Conservation (phyloP, 2,888 invertebrate species). For the Xanthia togata region DNA sequence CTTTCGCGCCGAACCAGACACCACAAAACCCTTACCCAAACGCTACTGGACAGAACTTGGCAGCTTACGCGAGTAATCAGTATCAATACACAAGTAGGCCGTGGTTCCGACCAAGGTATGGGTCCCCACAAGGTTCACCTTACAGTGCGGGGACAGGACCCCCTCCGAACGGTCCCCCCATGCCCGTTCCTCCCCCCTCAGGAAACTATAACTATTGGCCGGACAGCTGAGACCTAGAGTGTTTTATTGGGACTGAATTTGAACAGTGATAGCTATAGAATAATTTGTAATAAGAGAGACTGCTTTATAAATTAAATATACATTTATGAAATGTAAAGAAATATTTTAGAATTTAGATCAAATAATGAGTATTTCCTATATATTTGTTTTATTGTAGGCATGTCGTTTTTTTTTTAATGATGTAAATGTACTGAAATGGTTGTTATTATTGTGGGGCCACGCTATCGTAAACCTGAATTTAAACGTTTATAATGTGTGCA, state of each 20-base stretch:
- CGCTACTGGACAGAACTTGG: slow-evolving; percentile 87
- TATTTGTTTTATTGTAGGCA: slow-evolving; percentile 54
- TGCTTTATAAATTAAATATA: slow-evolving; percentile 77
- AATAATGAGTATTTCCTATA: slow-evolving; percentile 60
- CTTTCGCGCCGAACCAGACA: slow-evolving; percentile 79
- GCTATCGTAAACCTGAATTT: neutral
- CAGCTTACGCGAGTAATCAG: slow-evolving; percentile 87
- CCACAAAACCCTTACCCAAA: slow-evolving; percentile 85
- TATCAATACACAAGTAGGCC: slow-evolving; percentile 86
- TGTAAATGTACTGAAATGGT: slow-evolving; percentile 8
- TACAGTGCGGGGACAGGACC: slow-evolving; percentile 79
- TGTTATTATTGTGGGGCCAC: slow-evolving; percentile 24
- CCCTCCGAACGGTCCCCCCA: slow-evolving; percentile 78
- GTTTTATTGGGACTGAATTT: slow-evolving; percentile 69
- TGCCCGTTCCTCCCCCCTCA: slow-evolving; percentile 84
- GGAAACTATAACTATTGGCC: slow-evolving; percentile 88
- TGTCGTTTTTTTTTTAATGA: neutral
- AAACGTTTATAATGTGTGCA: neutral
- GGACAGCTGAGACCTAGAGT: slow-evolving; percentile 85
- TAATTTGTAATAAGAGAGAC: slow-evolving; percentile 75
- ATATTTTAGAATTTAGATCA: slow-evolving; percentile 66
- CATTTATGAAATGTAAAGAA: slow-evolving; percentile 85
- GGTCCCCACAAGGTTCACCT: slow-evolving; percentile 85
- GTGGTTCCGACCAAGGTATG: slow-evolving; percentile 86
- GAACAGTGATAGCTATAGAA: slow-evolving; percentile 69